Base-by-base conservation (phyloP, 1,140 invertebrate species). In the Eurosta solidaginis region DNA sequence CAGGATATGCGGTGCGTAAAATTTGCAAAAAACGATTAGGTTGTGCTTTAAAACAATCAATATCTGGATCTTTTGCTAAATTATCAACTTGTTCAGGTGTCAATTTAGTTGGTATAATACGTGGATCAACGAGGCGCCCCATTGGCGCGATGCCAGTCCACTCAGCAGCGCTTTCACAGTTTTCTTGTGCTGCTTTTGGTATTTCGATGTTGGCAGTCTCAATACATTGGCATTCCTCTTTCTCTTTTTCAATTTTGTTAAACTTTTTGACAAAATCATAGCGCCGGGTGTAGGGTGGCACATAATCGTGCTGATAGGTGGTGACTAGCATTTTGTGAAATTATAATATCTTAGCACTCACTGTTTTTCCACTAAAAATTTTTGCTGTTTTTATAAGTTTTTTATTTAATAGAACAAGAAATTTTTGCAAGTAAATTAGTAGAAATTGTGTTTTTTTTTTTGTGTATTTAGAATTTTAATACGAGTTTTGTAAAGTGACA, bases 1-100 rank as follows among this genome's bases (percentile, higher is more conserved):
- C 89, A 0, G 90, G 90, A 82, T 89, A 90, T 14, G 82, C 79
- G 12, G 83, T 85, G 33, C 83, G 82, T 3, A 87, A 22, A n/a
- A 85, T 85, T 68, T 87, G 86, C 0, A 87, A 77, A 29, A 87
- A 87, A 22, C 83, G 83, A 81, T 87, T 87, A 0, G 85, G 85
- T 54, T 87, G 85, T 77, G 82, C 22, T 17, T 83, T 82, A n/a
- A 83, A 79, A 73, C 85, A 87, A 75, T 87, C 84, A 0, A 78
- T 78, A 40, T 86, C 80, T 0, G 78, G 59, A 7, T 83, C 81
- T 6, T 80, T 77, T 17, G 83, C 84, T 80, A 85, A 80, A 10
- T 83, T 81, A 7, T 85, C 84, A 20, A 78, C 78, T 44, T 86
- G 83, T 29, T 84, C 81, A 45, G 79, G 77, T 12, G 82, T 59